Conservation (phyloP, 2,113 vertebrate genomes). For the Anas platyrhynchos region DNA sequence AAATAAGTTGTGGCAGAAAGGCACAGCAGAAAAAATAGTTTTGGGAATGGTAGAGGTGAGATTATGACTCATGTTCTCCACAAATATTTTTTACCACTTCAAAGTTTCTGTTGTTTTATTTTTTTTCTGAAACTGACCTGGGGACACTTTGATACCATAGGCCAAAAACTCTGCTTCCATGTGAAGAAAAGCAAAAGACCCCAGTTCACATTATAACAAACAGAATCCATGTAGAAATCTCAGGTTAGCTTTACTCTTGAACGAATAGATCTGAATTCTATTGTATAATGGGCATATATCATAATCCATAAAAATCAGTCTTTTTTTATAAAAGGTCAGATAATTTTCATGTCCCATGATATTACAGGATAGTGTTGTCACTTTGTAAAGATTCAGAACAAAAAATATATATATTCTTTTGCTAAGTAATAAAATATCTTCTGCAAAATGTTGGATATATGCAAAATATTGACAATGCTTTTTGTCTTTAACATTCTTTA, state of each 20-base stretch:
- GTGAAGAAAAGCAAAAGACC: background rate
- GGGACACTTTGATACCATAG: background rate
- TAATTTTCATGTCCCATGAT: background rate
- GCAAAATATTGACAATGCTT: background rate
- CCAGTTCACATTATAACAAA: background rate
- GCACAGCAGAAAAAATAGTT: background rate
- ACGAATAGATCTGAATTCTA: background rate
- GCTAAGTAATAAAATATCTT: background rate
- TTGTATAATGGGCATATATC: background rate
- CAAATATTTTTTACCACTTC: background rate
- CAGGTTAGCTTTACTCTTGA: background rate
- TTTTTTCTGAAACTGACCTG: background rate
- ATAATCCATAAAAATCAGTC: rapidly evolving
- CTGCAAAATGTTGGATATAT: background rate
- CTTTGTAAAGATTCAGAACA: background rate
- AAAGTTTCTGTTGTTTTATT: background rate
- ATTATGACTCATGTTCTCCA: background rate
- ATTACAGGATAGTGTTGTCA: background rate
- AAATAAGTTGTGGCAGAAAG: background rate
- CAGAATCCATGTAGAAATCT: background rate
- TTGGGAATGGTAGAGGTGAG: background rate
- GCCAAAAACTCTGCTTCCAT: background rate
- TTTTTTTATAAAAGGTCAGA: background rate
- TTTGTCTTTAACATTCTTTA: background rate
- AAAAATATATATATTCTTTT: background rate